phyloP scores from a whole-genome alignment of 2,888 invertebrate genomes.

The Parnassius glacialis region DNA sequence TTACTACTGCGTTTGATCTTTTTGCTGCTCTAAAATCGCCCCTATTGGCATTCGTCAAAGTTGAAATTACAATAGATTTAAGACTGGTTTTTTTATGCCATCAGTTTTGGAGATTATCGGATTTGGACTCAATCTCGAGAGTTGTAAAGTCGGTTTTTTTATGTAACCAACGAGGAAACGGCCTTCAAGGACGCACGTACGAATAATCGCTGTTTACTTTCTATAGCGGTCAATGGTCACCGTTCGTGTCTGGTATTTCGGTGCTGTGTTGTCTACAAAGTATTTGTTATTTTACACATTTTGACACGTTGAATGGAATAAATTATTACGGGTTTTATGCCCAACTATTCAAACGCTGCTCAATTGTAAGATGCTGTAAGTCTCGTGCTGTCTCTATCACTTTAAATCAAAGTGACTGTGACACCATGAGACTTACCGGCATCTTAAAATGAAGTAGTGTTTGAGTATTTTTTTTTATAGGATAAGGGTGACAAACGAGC shows the following conservation, averaged over 20 bases:
- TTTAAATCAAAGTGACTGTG: too few species aligned
- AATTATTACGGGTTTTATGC: too few species aligned
- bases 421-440: too few species aligned
- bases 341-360: too few species aligned
- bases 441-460: too few species aligned
- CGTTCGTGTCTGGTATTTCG: slow-evolving; percentile 40
- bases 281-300: background rate
- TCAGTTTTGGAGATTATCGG: slow-evolving; percentile 37
- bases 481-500: too few species aligned
- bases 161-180: slow-evolving; percentile 36
- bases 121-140: slow-evolving; percentile 41
- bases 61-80: slow-evolving; percentile 37
- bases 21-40: slow-evolving; percentile 38
- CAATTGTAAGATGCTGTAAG: too few species aligned
- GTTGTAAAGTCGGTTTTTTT: slow-evolving; percentile 33
- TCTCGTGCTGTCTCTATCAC: too few species aligned
- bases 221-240: slow-evolving; percentile 73
- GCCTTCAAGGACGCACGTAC: slow-evolving; percentile 70
- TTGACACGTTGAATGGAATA: too few species aligned
- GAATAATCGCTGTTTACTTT: slow-evolving; percentile 66
- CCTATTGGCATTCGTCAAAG: slow-evolving; percentile 43
- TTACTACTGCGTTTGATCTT: slow-evolving; percentile 36
- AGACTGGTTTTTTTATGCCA: slow-evolving; percentile 43
- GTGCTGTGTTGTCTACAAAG: slow-evolving; percentile 10
- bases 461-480: too few species aligned